Evolutionary conservation across 1,140 invertebrate species (phyloP), one percentile per base, ranked within the genome.

Genomic region (Bacillus rossius): DNA sequence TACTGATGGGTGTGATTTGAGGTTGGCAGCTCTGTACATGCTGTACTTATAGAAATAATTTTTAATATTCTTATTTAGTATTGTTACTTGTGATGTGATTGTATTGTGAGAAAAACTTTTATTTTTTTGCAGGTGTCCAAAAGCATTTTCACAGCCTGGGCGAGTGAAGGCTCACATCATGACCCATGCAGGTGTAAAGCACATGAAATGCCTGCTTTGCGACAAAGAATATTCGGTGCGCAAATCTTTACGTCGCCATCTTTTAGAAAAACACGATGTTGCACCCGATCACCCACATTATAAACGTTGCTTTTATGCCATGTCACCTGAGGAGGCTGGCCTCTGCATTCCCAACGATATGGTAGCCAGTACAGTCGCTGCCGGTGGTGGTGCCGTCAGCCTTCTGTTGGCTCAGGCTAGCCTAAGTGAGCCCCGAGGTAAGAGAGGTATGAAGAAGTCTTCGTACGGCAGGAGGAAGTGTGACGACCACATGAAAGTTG

Each of bases 131-230:
- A 61, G 61, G 34, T 65, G 64, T 34, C 23, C 25, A 20, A 65
- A 63, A 38, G 43, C 48, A 14, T 65, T 63, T 40, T 55, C 53
- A 43, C 64, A 65, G 16, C 61, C 57, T 34, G 23, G 49, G 8
- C 47, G 61, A 10, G 47, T 65, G 50, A 63, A 57, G 37, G 57
- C 59, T n/a, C 63, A 67, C 40, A 45, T 67, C 25, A 57, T 67
- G 57, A 66, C 63, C 17, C 65, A 67, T 51, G 50, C 61, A 17
- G 65, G 64, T 8, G 54, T 67, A 26, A 65, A 64, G 50, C 62
- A 65, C 45, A 58, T 67, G 19, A 45, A 58, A 43, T 66, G 64
- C 52, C 43, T 62, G 22, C 55, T 61, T 14, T 66, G 64, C 56
- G 55, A 61, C 37, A 61, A 62, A 34, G 60, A 60, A 10, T 66